A percentile compares a stretch with the other conserved stretches of the same genome.
phyloP scores from a whole-genome alignment of 2,888 invertebrate genomes.

The Aphrophora alni region DNA sequence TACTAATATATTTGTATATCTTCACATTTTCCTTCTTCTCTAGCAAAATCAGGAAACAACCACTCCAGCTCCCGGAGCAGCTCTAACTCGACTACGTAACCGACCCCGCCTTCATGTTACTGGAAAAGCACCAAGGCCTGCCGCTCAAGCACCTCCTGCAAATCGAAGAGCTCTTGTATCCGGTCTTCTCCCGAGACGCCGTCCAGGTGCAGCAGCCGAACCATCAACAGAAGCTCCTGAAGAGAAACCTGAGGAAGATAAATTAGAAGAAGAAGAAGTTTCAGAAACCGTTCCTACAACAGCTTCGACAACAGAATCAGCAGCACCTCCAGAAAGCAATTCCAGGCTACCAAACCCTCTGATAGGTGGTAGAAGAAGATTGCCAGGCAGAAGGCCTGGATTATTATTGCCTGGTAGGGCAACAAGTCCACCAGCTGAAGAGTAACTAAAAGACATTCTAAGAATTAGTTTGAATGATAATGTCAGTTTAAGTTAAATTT shows the following conservation, averaged over 20 bases:
- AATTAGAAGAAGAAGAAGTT: conserved; percentile 20
- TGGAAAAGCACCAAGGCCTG: conserved; percentile 55
- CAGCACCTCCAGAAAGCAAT: conserved; percentile 10
- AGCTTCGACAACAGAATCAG: conserved; percentile 29
- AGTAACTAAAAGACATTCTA: conserved; percentile 10
- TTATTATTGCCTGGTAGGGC: conserved; percentile 11
- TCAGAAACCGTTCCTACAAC: conserved; percentile 32
- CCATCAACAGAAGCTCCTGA: conserved; percentile 28
- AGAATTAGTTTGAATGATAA: neutral
- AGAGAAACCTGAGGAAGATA: conserved; percentile 10
- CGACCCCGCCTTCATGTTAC: conserved; percentile 58
- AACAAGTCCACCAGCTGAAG: conserved; percentile 22
- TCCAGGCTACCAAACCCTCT: conserved; percentile 27
- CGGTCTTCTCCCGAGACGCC: conserved; percentile 31
- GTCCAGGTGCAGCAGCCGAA: conserved; percentile 26
- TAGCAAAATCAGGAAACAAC: conserved; percentile 52
- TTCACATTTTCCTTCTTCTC: neutral
- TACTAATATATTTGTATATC: too few species aligned
- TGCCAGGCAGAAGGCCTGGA: conserved; percentile 29
- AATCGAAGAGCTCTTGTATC: conserved; percentile 35
- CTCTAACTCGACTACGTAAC: conserved; percentile 58
- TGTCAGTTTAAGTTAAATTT: neutral
- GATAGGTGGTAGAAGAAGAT: conserved; percentile 30
- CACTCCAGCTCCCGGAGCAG: conserved; percentile 50
- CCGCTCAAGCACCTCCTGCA: conserved; percentile 51